A percentile compares a stretch with the other conserved stretches of the same genome.
Conservation (phyloP, 1,140 invertebrate species). For the Drosophila aff. region DNA sequence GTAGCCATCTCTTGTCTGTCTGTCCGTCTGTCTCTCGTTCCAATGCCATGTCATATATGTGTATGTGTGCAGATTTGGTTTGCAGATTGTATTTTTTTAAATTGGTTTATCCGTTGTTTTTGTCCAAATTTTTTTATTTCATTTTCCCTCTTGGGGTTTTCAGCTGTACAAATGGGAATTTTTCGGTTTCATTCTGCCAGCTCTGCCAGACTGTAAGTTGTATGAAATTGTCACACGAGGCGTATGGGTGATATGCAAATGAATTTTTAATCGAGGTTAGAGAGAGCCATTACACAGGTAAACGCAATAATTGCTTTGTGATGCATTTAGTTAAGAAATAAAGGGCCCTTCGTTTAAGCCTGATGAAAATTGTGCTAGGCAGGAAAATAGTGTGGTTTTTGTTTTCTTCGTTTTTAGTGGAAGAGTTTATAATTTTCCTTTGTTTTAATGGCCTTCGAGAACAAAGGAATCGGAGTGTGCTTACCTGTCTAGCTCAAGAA, state of each 20-base stretch:
- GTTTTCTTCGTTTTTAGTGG: neutral
- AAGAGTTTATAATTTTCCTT: neutral
- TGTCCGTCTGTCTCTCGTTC: conserved; percentile 6
- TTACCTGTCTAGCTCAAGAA: neutral
- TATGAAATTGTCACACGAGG: conserved; percentile 36
- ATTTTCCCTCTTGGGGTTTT: conserved; percentile 28
- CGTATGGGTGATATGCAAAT: conserved; percentile 56
- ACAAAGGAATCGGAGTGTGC: neutral
- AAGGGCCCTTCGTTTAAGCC: neutral
- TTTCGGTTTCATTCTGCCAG: conserved; percentile 25
- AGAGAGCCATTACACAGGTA: conserved; percentile 38
- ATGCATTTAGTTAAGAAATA: conserved; percentile 31
- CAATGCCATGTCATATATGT: conserved; percentile 25
- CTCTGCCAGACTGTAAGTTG: conserved; percentile 19
- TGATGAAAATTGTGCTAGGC: neutral
- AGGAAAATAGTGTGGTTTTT: neutral
- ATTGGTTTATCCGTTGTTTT: conserved; percentile 56
- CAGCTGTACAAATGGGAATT: conserved; percentile 16
- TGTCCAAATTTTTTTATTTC: conserved; percentile 35
- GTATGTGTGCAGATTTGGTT: conserved; percentile 41
- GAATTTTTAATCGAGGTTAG: conserved; percentile 48
- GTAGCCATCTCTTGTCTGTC: conserved; percentile 31
- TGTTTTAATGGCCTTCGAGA: neutral
- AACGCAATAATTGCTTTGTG: conserved; percentile 34
- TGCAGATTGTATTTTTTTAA: conserved; percentile 57